Base-by-base conservation (phyloP, 2,797 vertebrate species). In the Cyclura pinguis region DNA sequence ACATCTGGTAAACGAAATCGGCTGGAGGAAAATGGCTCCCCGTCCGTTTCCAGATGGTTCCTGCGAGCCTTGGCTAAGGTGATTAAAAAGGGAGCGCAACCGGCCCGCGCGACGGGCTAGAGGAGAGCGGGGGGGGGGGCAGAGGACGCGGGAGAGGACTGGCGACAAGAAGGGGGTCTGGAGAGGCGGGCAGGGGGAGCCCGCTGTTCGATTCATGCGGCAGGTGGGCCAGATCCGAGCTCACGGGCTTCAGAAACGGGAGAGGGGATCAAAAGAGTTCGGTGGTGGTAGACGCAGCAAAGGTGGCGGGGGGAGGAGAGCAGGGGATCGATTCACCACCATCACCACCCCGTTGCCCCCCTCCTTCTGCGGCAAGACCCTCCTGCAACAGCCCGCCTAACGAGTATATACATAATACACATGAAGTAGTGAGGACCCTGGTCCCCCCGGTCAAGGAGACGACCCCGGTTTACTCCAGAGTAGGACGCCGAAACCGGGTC, bases 201-300 rank as follows among this genome's bases (percentile, higher is more conserved):
- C 42, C 42, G 42, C 42, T 3, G 59, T 62, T 62, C 59, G 35
- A 85, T 67, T 80, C 67, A 87, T 93, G 93, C 87, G 76, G 88
- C 93, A 92, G 57, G 85, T 29, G 38, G 77, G 8, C 59, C 32
- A 38, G 38, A 27, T n/a, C 50, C 38, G 52, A 50, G 69, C 12
- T n/a, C 1, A 42, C 5, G 24, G 3, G 52, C 13, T 52, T 10
- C 10, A 10, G 52, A 42, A 1, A 2, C 0, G 27, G 3, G 32
- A 42, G 42, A 5, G 50, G 47, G 29, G 29, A 52, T 9, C 2
- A 20, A 59, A 59, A 59, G 69, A 18, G 13, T 24, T 16, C 42
- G 42, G 42, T 42, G 83, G 59, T 59, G 14, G 14, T 59, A 59
- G 20, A 59, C 4, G 59, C 59, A 59, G 59, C 14, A 2, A 20